Base-by-base conservation (phyloP, 2,888 invertebrate genomes). In the Agonum fuliginosum region DNA sequence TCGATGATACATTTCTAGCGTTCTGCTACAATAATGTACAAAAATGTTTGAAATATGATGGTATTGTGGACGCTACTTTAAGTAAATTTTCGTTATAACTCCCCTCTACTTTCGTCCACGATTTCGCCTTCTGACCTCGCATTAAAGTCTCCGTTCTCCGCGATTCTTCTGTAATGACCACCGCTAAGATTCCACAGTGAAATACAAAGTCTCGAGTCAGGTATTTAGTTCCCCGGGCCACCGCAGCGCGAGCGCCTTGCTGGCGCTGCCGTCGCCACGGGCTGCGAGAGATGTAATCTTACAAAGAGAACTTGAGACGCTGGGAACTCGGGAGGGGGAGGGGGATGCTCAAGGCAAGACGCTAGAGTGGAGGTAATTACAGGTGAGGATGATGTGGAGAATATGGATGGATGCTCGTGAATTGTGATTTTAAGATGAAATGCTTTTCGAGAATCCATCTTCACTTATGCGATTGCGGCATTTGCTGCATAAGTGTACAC, bases 281-380 rank as follows among this genome's bases (percentile, higher is more conserved):
- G 46, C 14, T n/a, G n/a, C n/a, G n/a, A 14, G 46, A 46, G 46
- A 46, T 46, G 46, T 46, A 46, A 46, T 46, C 46, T 46, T 6
- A n/a, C n/a, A n/a, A n/a, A n/a, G n/a, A n/a, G n/a, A n/a, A n/a
- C n/a, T n/a, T n/a, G n/a, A n/a, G n/a, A n/a, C 14, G 14, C 12
- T 17, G 46, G 12, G 8, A 5, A 5, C 30, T 5, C 4, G 8
- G 30, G 30, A 30, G 8, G 8, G 8, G 4, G 8, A 30, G 30
- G 8, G 8, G 30, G n/a, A 30, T 5, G 30, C 3, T 5, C 8
- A 5, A 8, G 8, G 30, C 30, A 5, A 30, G 30, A 30, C 4
- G 30, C 30, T 30, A 30, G 30, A 30, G 30, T 30, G 30, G 30
- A 30, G 30, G 30, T 30, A 30, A 30, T 30, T 30, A 30, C 30